A percentile compares a stretch with the other conserved stretches of the same genome.
Conservation (phyloP, 2,888 invertebrate species). For the Dynastes maya region DNA sequence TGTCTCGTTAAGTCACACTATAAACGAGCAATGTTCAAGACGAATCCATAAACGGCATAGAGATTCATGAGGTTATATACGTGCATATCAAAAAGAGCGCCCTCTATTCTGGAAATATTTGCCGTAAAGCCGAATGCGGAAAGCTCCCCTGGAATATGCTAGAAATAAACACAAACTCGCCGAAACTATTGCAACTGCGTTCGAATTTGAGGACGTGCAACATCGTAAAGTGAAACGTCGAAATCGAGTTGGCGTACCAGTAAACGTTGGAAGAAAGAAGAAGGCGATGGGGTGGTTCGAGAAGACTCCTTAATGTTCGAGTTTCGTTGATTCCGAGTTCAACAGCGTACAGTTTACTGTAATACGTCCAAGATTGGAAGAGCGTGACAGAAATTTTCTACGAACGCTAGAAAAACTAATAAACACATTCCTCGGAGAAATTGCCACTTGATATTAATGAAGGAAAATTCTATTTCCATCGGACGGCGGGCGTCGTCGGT, state of each 20-base stretch:
- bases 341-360: constrained; percentile 28
- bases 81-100: too few species aligned
- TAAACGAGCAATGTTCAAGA: too few species aligned
- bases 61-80: too few species aligned
- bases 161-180: background rate
- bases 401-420: constrained; percentile 26
- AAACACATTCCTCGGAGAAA: constrained; percentile 19
- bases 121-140: too few species aligned
- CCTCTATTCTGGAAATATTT: too few species aligned
- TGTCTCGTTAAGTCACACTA: too few species aligned
- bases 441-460: constrained; percentile 34
- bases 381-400: constrained; percentile 38
- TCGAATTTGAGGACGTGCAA: constrained; percentile 17
- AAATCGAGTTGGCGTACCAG: constrained; percentile 22
- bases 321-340: constrained; percentile 44
- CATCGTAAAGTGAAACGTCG: constrained; percentile 32
- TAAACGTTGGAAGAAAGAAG: constrained; percentile 22
- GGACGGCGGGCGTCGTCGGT: background rate
- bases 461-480: constrained; percentile 5
- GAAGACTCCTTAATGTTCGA: constrained; percentile 32
- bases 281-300: background rate
- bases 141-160: too few species aligned
- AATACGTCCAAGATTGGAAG: constrained; percentile 42
- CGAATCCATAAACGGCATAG: too few species aligned
- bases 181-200: constrained; percentile 6